These are phyloP conservation scores for Chunga burmeisteri DNA, from an alignment of 2,113 vertebrate genomes.

Conservation along the genomic window DNA sequence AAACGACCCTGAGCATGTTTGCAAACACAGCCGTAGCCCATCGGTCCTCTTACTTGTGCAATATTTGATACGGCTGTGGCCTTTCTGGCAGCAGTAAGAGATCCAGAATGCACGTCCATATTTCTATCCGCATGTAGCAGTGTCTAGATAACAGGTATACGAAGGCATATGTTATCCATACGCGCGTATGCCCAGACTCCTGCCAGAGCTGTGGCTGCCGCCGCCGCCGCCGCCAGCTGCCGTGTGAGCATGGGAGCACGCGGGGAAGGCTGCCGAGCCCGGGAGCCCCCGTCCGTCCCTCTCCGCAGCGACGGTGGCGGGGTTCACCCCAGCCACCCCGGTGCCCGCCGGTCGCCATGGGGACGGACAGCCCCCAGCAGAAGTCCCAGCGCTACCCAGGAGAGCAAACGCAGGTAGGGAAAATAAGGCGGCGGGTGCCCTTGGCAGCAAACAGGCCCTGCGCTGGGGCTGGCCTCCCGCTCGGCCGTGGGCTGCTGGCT, in stretches of 20 bases:
- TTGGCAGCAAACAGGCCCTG: constrained; percentile 31
- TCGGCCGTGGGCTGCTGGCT: constrained; percentile 27
- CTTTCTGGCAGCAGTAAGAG: neutral
- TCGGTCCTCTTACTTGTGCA: neutral
- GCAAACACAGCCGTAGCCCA: neutral
- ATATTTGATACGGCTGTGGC: neutral
- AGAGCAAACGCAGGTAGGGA: constrained; percentile 42
- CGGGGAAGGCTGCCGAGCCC: constrained; percentile 16
- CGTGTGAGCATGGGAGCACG: neutral
- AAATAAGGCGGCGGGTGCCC: neutral
- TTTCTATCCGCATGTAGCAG: neutral
- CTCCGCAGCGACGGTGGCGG: accelerated
- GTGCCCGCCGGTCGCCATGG: neutral
- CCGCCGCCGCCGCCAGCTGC: neutral
- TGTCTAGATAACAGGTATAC: neutral
- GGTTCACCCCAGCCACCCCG: neutral
- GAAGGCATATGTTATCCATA: neutral
- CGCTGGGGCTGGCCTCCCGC: neutral
- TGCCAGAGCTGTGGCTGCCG: neutral
- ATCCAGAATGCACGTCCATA: neutral
- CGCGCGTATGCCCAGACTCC: neutral
- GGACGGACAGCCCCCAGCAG: constrained; percentile 44
- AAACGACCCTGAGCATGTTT: neutral
- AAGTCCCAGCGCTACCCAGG: neutral
- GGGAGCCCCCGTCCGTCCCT: neutral